Evolutionary conservation across 2,888 invertebrate species (phyloP), one percentile per base, ranked within the genome.

Genomic region (Yponomeuta plumbellus): DNA sequence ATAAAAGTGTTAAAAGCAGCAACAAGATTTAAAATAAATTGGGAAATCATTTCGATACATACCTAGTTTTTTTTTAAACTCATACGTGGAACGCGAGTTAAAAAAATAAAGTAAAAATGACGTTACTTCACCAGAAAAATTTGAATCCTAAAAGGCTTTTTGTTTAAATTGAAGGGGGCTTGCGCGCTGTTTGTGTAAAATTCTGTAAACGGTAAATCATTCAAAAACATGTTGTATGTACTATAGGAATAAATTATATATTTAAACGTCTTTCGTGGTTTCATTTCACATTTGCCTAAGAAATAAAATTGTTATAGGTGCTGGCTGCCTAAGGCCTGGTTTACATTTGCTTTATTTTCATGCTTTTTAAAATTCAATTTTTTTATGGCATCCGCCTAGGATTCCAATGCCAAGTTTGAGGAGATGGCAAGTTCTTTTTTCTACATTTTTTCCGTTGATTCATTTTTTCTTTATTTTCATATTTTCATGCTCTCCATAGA

Each of bases 221-320:
- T 86, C 80, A 79, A 77, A 83, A 84, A 83, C 56, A 85, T 79
- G 78, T 80, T 62, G 62, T 66, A 62, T 87, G 89, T 90, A 90
- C 87, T 84, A 90, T 90, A 89, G 85, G 81, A 89, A 90, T 90
- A 90, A 91, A 91, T 91, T 89, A 91, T 89, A 88, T 91, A 90
- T 89, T 89, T 88, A 90, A 90, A 86, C 75, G 61, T 61, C 61
- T 2, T 8, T 59, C 21, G 59, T 20, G 20, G 22, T 59, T 59
- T 34, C 34, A 34, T 34, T 34, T 34, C 6, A 34, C 8, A 8
- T 8, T 5, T 26, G 5, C 23, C 23, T 26, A 26, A 26, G 23
- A n/a, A n/a, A n/a, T n/a, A n/a, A n/a, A n/a, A n/a, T n/a, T n/a
- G n/a, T n/a, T n/a, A n/a, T n/a, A n/a, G n/a, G n/a, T n/a, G n/a